Evolutionary conservation across 1,140 invertebrate species (phyloP), one percentile per base, ranked within the genome.

Genomic region (Euura lappo): DNA sequence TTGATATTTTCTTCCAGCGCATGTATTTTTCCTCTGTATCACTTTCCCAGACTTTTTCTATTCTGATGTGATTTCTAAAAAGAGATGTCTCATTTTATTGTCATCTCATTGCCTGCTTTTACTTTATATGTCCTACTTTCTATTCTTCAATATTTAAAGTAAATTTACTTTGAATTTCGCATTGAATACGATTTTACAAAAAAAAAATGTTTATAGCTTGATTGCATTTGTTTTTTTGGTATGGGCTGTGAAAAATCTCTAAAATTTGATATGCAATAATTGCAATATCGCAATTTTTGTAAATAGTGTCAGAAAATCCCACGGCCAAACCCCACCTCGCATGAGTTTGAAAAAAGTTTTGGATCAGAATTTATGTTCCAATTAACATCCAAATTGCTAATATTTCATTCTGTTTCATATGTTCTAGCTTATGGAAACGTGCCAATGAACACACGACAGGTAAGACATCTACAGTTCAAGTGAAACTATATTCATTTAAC

Each of bases 351-450:
- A 2, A 51, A 60, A n/a, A 60, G 51, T 28, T 28, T 28, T 28
- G 1, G 28, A 28, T 28, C 28, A 28, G 28, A 28, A 28, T 28
- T 28, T 28, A 28, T 28, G 28, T 28, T 28, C 28, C 28, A 28
- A 28, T 28, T 28, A 28, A 28, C 28, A 28, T 28, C 28, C 28
- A 28, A 28, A 28, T 28, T 28, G 28, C 28, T 28, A 28, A 28
- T 28, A 28, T 28, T 28, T 28, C 28, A 28, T 28, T 28, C 28
- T 60, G 51, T 60, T 60, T 60, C 2, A 6, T 73, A n/a, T 81
- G 76, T 86, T 86, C 28, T 81, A 88, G 86, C 82, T 7, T 88
- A 87, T 71, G 86, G 85, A 75, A 87, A 86, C 78, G 72, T 84
- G 2, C 74, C 82, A 28, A 71, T 85, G 45, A 86, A 81, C 70